phyloP scores from a whole-genome alignment of 2,888 invertebrate genomes.

The Operophtera brumata region DNA sequence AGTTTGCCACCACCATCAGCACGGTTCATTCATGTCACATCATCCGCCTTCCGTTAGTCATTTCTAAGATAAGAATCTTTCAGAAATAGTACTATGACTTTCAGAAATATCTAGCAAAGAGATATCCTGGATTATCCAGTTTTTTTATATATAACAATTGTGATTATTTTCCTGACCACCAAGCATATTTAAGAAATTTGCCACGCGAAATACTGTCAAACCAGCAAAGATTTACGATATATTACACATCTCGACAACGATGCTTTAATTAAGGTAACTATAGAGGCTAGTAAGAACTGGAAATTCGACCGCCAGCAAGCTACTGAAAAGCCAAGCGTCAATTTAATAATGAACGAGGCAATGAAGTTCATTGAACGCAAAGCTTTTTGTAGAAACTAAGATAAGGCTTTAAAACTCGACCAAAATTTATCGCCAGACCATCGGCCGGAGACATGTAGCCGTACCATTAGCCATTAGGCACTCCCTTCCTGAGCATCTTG shows the following conservation, averaged over 20 bases:
- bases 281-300: neutral
- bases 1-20: conserved; percentile 55
- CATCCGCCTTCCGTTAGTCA: conserved; percentile 47
- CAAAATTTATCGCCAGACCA: conserved; percentile 48
- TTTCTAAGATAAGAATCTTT: conserved; percentile 47
- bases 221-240: neutral
- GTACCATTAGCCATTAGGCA: conserved; percentile 72
- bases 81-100: conserved; percentile 19
- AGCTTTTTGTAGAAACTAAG: conserved; percentile 21
- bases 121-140: neutral
- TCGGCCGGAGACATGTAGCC: conserved; percentile 52
- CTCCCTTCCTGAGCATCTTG: conserved; percentile 73
- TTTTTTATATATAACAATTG: neutral
- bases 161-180: neutral
- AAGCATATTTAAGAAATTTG: neutral
- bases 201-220: neutral
- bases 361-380: conserved; percentile 2
- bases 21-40: conserved; percentile 62
- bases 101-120: neutral
- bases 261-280: neutral
- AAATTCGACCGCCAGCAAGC: neutral
- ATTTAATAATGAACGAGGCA: conserved; percentile 7
- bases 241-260: neutral
- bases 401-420: conserved; percentile 22
- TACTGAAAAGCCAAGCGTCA: neutral